Evolutionary conservation across 2,888 invertebrate genomes (phyloP).

Genomic region (Ochropacha duplaris): DNA sequence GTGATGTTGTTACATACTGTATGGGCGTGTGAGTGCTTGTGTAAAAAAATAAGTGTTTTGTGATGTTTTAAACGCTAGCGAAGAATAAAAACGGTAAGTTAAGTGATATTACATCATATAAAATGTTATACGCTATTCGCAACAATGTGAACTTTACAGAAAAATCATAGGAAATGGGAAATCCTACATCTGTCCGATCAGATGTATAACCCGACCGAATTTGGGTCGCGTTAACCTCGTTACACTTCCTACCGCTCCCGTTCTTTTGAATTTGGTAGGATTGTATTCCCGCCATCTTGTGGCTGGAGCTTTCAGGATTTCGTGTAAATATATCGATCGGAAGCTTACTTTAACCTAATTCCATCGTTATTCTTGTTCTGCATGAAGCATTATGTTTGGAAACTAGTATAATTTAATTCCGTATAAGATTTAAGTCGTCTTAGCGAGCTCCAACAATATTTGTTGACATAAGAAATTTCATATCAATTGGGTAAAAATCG

Average conservation of each 20-base stretch:
- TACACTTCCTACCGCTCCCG: constrained; percentile 52
- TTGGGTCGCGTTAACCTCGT: constrained; percentile 53
- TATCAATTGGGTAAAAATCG: constrained; percentile 18
- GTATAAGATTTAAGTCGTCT: constrained; percentile 14
- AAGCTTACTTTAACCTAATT: constrained; percentile 71
- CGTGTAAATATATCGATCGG: constrained; percentile 77
- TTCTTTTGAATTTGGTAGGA: constrained; percentile 49
- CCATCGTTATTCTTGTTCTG: constrained; percentile 42
- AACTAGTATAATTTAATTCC: constrained; percentile 20
- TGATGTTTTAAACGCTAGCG: constrained; percentile 71
- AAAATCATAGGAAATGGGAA: constrained; percentile 65
- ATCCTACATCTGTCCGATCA: constrained; percentile 75
- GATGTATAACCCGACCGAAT: constrained; percentile 72
- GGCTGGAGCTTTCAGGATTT: constrained; percentile 75
- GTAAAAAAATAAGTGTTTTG: constrained; percentile 78
- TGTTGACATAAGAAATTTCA: constrained; percentile 56
- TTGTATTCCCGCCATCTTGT: constrained; percentile 80
- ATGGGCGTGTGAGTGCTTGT: constrained; percentile 82
- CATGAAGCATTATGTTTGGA: constrained; percentile 31
- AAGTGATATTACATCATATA: constrained; percentile 38
- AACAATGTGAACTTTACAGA: constrained; percentile 52
- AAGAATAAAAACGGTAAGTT: constrained; percentile 72
- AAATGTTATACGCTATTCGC: constrained; percentile 34
- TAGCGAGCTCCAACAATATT: constrained; percentile 33
- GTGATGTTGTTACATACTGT: constrained; percentile 79